A percentile compares a stretch with the other conserved stretches of the same genome.
Evolutionary conservation across 2,888 invertebrate species (phyloP).

Genomic region (Lottia scabra): DNA sequence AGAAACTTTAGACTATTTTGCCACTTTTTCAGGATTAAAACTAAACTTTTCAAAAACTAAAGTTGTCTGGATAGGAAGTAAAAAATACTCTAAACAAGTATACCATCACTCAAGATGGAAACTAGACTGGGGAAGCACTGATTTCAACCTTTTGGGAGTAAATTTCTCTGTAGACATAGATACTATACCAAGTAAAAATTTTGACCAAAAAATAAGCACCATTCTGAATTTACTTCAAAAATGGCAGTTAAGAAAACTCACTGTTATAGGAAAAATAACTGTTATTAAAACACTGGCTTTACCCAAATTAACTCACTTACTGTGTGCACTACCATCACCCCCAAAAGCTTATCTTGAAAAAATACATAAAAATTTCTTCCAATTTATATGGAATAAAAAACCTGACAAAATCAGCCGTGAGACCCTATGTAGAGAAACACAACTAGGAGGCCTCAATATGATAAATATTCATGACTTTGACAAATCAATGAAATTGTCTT

Average conservation of each 20-base stretch:
- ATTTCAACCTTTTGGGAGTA: conserved; percentile 4
- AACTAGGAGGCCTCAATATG: no score
- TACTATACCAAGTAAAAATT: no score
- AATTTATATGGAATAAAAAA: background rate
- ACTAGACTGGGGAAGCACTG: conserved; percentile 3
- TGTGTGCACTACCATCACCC: background rate
- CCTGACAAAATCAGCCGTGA: background rate
- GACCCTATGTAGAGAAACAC: no score
- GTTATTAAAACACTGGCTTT: background rate
- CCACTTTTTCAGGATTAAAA: background rate
- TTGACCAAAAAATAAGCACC: background rate
- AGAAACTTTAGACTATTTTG: background rate
- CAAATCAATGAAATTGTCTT: no score
- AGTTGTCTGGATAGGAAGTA: background rate
- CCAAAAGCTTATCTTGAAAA: background rate
- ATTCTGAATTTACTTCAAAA: background rate
- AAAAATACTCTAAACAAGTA: background rate
- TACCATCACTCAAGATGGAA: conserved; percentile 10
- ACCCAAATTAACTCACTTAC: background rate
- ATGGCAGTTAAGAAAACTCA: background rate
- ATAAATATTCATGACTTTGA: no score
- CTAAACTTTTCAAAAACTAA: conserved; percentile 5
- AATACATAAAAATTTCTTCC: background rate
- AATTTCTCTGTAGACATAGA: conserved; percentile 1
- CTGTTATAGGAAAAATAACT: background rate